These are phyloP conservation scores for Apodemus agrarius DNA, from an alignment of 2,797 vertebrate species.

Conservation along the genomic window DNA sequence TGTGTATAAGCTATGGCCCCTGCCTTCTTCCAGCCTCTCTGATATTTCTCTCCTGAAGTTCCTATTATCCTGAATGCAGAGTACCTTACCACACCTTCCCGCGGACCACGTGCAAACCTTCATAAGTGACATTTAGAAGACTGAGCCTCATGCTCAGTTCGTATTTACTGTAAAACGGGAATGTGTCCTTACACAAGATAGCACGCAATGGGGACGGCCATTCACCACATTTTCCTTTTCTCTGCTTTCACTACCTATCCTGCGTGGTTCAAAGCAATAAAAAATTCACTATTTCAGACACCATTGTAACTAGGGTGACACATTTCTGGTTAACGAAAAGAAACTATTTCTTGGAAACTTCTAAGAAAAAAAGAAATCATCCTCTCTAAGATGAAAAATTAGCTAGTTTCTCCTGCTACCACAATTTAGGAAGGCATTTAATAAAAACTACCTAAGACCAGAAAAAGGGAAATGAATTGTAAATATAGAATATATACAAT, in stretches of 20 bases:
- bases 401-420: neutral
- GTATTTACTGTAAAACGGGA: neutral
- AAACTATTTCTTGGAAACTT: neutral
- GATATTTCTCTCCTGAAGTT: neutral
- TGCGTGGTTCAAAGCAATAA: neutral
- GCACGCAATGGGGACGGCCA: neutral
- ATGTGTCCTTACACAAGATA: slow-evolving; percentile 7
- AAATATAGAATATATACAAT: too few relatives aligned
- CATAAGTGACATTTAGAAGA: neutral
- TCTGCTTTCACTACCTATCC: neutral
- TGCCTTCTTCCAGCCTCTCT: neutral
- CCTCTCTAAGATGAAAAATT: neutral
- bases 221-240: neutral
- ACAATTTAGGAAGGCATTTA: neutral
- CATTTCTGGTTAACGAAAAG: neutral
- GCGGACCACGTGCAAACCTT: neutral
- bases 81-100: slow-evolving; percentile 16
- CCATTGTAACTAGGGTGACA: neutral
- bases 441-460: neutral
- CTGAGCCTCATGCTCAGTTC: neutral
- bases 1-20: neutral
- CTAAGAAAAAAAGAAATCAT: neutral
- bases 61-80: neutral
- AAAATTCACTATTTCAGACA: neutral
- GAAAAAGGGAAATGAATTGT: too few relatives aligned